These are phyloP conservation scores for Drosophila gunungcola DNA, from an alignment of 1,140 invertebrate genomes.

Conservation along the genomic window DNA sequence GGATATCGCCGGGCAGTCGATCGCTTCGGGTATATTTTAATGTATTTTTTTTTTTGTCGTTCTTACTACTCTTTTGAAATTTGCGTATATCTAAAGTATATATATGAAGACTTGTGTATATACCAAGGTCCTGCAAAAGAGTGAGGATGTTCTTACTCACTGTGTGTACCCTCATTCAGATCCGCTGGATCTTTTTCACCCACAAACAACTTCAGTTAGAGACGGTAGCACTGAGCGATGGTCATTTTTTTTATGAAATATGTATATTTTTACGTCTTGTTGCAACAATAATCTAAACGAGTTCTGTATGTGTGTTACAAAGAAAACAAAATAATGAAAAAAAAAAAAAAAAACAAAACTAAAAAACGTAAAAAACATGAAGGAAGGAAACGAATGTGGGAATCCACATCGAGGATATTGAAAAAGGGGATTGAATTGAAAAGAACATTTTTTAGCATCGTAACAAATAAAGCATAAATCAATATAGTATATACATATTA, in stretches of 20 bases:
- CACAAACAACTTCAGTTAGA: slow-evolving; percentile 31
- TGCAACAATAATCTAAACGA: slow-evolving; percentile 48
- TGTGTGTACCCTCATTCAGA: neutral
- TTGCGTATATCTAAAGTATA: slow-evolving; percentile 13
- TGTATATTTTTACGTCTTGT: slow-evolving; percentile 58
- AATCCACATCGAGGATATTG: slow-evolving; percentile 2
- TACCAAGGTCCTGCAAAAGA: slow-evolving; percentile 12
- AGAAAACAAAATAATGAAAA: slow-evolving; percentile 7
- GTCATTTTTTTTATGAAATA: slow-evolving; percentile 42
- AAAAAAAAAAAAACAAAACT: slow-evolving; percentile 30
- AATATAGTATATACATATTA: slow-evolving; percentile 31
- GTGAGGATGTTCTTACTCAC: neutral
- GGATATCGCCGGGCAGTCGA: slow-evolving; percentile 12
- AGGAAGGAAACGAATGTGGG: slow-evolving; percentile 5
- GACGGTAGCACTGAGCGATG: slow-evolving; percentile 17
- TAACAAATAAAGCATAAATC: slow-evolving; percentile 17
- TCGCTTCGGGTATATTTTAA: slow-evolving; percentile 24
- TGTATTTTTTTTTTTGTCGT: slow-evolving; percentile 23
- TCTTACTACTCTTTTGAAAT: slow-evolving; percentile 37
- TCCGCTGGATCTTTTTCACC: slow-evolving; percentile 4
- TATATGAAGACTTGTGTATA: slow-evolving; percentile 33
- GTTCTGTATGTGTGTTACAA: slow-evolving; percentile 57
- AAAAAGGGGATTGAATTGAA: slow-evolving; percentile 18
- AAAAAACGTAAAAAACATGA: slow-evolving; percentile 1
- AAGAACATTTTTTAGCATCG: slow-evolving; percentile 22